Conservation (phyloP, 2,113 vertebrate genomes). For the Spermophilus dauricus region DNA sequence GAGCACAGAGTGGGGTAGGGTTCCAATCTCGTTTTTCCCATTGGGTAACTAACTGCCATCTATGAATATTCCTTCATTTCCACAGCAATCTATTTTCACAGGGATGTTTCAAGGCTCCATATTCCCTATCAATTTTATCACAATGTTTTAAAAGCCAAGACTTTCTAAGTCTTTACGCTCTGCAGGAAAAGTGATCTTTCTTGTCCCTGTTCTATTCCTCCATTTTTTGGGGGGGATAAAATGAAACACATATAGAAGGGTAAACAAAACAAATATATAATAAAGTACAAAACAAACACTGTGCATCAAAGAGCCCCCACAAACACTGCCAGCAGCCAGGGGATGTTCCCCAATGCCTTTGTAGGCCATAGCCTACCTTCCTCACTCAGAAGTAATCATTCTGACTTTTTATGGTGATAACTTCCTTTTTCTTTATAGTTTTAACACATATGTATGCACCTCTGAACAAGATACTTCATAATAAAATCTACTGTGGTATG, state of each 20-base stretch:
- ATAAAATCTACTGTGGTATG: background rate
- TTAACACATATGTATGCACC: background rate
- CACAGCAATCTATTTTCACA: background rate
- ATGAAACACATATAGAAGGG: background rate
- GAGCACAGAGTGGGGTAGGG: background rate
- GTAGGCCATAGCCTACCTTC: background rate
- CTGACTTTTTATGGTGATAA: background rate
- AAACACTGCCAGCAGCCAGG: background rate
- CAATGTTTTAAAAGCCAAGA: background rate
- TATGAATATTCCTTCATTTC: background rate
- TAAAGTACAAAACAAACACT: accelerated
- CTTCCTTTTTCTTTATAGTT: background rate
- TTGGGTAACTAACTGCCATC: accelerated
- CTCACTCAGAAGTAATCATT: background rate
- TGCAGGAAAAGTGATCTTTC: background rate
- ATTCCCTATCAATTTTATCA: background rate
- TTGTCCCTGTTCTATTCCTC: too few species aligned
- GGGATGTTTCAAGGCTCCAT: background rate
- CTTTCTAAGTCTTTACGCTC: background rate
- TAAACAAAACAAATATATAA: too few species aligned
- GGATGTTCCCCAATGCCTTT: accelerated
- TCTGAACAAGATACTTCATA: background rate
- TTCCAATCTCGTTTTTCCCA: too few species aligned
- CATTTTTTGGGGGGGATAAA: background rate
- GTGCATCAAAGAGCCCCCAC: background rate